Evolutionary conservation across 2,888 invertebrate genomes (phyloP).

Genomic region (Pyrocoelia pectoralis): DNA sequence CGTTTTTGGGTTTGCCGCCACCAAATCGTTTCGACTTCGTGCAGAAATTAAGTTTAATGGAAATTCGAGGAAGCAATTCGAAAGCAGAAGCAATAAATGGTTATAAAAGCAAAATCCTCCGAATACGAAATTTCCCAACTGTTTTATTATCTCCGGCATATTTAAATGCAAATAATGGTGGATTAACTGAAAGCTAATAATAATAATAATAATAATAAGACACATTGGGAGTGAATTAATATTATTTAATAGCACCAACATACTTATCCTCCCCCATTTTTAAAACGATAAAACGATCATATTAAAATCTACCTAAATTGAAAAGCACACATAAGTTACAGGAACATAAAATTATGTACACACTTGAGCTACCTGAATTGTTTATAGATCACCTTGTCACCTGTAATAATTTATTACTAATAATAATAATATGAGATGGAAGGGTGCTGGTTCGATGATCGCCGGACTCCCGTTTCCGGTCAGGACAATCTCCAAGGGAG

Average conservation of each 20-base stretch:
- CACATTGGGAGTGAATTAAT: not conserved
- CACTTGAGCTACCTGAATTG: not conserved
- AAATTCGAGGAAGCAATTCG: constrained; percentile 13
- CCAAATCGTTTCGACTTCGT: not conserved
- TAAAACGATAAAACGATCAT: not conserved
- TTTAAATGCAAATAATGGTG: constrained; percentile 1
- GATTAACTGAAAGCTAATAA: not conserved
- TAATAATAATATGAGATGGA: not conserved
- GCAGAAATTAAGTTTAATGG: constrained; percentile 11
- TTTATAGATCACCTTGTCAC: not conserved
- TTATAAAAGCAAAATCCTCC: constrained; percentile 12
- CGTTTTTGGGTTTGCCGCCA: constrained; percentile 12
- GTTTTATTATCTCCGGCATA: not conserved
- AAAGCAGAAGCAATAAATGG: not conserved
- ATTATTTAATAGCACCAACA: constrained; percentile 2
- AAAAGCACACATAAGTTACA: not conserved
- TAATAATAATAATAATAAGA: not conserved
- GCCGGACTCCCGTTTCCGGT: constrained; percentile 5
- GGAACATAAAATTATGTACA: constrained; percentile 4
- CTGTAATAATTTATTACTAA: not conserved
- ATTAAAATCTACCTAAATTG: not conserved
- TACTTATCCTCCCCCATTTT: not conserved
- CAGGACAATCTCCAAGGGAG: constrained; percentile 30
- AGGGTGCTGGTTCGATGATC: too few species aligned
- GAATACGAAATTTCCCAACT: not conserved